Evolutionary conservation across 2,888 invertebrate genomes (phyloP).

Genomic region (Amaurobius ferox): DNA sequence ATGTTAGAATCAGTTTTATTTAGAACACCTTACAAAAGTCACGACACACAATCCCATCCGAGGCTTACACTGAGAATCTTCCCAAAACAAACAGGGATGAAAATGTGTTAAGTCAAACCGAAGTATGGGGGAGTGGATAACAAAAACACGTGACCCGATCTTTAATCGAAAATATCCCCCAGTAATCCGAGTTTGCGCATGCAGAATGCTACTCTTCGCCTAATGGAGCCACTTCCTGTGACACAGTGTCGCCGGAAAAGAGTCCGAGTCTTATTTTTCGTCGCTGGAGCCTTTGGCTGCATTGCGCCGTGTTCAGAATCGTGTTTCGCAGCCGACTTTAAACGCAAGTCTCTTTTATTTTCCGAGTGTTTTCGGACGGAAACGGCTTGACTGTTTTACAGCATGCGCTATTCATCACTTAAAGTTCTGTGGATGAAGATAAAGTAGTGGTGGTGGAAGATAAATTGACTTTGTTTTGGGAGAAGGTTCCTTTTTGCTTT

Average conservation of each 20-base stretch:
- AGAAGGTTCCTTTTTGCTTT: not conserved
- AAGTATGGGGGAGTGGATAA: not conserved
- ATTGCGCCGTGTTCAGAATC: conserved; percentile 40
- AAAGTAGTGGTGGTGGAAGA: conserved; percentile 1
- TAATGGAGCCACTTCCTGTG: conserved; percentile 74
- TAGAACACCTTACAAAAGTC: too few relatives aligned
- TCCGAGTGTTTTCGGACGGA: conserved; percentile 55
- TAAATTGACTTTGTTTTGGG: conserved; percentile 14
- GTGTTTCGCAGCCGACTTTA: conserved; percentile 57
- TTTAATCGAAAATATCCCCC: conserved; percentile 55
- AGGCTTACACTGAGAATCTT: too few relatives aligned
- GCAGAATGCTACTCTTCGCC: conserved; percentile 67
- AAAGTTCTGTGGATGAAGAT: conserved; percentile 27
- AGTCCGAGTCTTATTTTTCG: conserved; percentile 39
- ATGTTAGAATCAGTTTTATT: too few relatives aligned
- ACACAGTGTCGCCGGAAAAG: conserved; percentile 71
- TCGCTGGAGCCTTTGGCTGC: conserved; percentile 36
- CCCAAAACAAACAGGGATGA: too few relatives aligned
- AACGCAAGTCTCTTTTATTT: conserved; percentile 40
- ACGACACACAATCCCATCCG: too few relatives aligned
- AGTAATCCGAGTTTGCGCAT: conserved; percentile 67
- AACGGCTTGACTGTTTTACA: conserved; percentile 69
- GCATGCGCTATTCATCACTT: conserved; percentile 56
- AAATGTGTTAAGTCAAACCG: not conserved
- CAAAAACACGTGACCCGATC: conserved; percentile 58